A percentile compares a stretch with the other conserved stretches of the same genome.
phyloP scores from a whole-genome alignment of 2,113 vertebrate genomes.

The Pungitius pungitius region DNA sequence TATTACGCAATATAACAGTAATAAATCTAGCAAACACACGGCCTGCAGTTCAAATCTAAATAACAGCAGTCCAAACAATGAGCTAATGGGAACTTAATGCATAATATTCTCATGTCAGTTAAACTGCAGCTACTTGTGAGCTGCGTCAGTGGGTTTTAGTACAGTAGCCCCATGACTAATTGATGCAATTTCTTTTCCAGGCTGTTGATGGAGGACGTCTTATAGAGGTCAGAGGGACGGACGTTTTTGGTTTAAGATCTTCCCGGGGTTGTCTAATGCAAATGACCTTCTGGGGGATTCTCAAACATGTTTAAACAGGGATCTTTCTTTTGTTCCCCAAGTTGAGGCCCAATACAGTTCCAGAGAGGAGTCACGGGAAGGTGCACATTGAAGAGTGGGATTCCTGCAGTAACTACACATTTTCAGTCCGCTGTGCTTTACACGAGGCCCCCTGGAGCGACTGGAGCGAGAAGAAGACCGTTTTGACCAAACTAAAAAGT shows the following conservation, averaged over 20 bases:
- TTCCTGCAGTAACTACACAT: conserved; percentile 58
- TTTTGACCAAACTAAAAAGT: conserved; percentile 61
- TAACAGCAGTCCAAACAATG: too few relatives aligned
- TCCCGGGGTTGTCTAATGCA: neutral
- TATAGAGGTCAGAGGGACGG: neutral
- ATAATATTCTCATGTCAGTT: too few relatives aligned
- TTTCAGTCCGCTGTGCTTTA: conserved; percentile 64
- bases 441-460: conserved; percentile 55
- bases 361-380: accelerated
- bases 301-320: too few relatives aligned
- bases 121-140: too few relatives aligned
- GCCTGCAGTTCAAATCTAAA: too few relatives aligned
- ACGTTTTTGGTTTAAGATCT: neutral
- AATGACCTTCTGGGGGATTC: neutral
- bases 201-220: neutral
- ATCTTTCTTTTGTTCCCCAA: neutral
- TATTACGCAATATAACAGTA: neutral
- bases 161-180: neutral
- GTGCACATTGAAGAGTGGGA: conserved; percentile 21
- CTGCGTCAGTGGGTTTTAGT: too few relatives aligned
- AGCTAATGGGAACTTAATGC: too few relatives aligned
- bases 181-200: neutral
- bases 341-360: neutral
- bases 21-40: neutral
- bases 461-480: conserved; percentile 54